Conservation (phyloP, 2,888 invertebrate species). For the Julus scandinavius region DNA sequence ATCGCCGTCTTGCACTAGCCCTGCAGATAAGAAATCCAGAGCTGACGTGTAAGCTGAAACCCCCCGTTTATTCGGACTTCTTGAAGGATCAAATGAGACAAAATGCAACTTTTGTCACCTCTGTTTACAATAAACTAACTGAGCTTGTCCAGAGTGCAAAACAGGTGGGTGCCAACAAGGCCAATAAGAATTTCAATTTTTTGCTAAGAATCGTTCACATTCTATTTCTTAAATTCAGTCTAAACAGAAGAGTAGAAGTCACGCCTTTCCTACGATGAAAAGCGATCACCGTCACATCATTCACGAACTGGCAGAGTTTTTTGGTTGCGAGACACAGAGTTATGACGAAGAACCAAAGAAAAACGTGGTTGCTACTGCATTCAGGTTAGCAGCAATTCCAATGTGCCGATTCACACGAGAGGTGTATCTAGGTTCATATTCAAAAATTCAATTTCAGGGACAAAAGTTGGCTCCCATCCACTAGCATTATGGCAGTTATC, state of each 20-base stretch:
- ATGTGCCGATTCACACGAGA: too few species aligned
- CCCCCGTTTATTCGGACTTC: slow-evolving; percentile 87
- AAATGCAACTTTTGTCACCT: slow-evolving; percentile 82
- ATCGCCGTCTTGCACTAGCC: slow-evolving; percentile 87
- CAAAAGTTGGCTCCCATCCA: slow-evolving; percentile 88
- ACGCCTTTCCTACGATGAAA: slow-evolving; percentile 94
- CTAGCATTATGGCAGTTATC: slow-evolving; percentile 83
- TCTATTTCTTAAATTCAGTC: slow-evolving; percentile 67
- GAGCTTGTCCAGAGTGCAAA: slow-evolving; percentile 89
- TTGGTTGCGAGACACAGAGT: slow-evolving; percentile 92
- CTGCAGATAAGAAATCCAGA: slow-evolving; percentile 94
- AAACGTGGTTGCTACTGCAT: slow-evolving; percentile 93
- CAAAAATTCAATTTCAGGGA: slow-evolving; percentile 60
- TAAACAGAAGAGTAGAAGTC: slow-evolving; percentile 82
- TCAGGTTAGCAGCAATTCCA: slow-evolving; percentile 68
- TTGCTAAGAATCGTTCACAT: neutral
- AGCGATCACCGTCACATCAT: slow-evolving; percentile 90
- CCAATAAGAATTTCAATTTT: neutral
- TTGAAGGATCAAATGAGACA: slow-evolving; percentile 84
- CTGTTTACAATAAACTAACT: slow-evolving; percentile 83
- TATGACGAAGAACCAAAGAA: slow-evolving; percentile 96
- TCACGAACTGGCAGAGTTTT: slow-evolving; percentile 94
- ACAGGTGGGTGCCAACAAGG: slow-evolving; percentile 70
- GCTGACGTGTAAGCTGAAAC: slow-evolving; percentile 72
- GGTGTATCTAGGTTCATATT: too few species aligned